Percentiles rank a stretch among this genome's conserved stretches.
Evolutionary conservation across 1,140 invertebrate species (phyloP).

Genomic region (Thaumatotibia leucotreta): DNA sequence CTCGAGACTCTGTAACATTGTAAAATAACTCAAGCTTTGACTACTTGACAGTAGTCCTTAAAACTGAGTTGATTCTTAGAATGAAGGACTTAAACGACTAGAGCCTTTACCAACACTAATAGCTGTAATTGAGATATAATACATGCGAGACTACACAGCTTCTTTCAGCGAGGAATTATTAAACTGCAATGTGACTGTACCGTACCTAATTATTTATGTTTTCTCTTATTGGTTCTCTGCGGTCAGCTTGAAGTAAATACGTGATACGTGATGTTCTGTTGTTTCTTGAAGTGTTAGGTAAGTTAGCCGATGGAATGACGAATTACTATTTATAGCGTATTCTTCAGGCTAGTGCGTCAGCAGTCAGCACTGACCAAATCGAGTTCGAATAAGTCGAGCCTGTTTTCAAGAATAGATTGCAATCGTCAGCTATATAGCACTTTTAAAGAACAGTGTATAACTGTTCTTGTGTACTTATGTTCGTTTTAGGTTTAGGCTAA

Average conservation of each 20-base stretch:
- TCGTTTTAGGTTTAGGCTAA: background rate
- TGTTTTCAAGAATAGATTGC: background rate
- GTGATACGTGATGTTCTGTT: background rate
- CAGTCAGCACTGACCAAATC: background rate
- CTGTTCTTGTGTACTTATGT: background rate
- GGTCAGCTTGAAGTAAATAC: background rate
- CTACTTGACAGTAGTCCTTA: no score
- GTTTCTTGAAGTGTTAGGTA: constrained; percentile 2
- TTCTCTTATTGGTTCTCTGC: background rate
- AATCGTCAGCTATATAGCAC: background rate
- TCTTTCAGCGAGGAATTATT: no score
- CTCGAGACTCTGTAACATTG: no score
- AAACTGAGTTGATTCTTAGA: no score
- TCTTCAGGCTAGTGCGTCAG: background rate
- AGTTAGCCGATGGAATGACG: background rate
- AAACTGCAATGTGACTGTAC: no score
- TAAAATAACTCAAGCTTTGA: no score
- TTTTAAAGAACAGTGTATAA: background rate
- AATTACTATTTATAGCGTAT: constrained; percentile 3
- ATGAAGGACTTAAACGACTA: no score
- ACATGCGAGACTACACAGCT: no score
- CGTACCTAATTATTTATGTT: background rate
- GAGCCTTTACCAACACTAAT: no score
- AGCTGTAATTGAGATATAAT: no score
- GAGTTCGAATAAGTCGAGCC: background rate